Evolutionary conservation across 2,888 invertebrate genomes (phyloP).

Genomic region (Lithophane leautieri): DNA sequence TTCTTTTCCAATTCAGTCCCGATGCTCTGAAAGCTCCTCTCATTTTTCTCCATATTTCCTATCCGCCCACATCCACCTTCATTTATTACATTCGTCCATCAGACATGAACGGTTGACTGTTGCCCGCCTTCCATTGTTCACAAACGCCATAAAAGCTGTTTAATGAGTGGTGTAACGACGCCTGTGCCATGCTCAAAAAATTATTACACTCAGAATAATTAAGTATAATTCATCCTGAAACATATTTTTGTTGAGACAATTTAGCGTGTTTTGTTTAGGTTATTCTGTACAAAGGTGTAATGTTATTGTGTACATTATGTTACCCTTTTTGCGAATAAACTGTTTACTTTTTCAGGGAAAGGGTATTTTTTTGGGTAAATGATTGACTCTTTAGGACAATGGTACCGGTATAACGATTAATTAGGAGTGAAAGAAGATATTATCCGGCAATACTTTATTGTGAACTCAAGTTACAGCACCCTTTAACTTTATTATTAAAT

Average conservation of each 20-base stretch:
- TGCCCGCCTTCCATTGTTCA: conserved; percentile 47
- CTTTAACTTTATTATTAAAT: background rate
- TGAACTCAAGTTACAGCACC: background rate
- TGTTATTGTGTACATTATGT: conserved; percentile 7
- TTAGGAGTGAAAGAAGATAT: background rate
- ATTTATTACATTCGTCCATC: conserved; percentile 54
- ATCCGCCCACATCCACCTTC: conserved; percentile 16
- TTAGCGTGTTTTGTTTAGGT: conserved; percentile 48
- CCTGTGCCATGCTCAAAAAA: conserved; percentile 57
- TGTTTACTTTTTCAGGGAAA: conserved; percentile 20
- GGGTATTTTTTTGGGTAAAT: conserved; percentile 12
- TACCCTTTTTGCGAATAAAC: conserved; percentile 35
- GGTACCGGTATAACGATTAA: background rate
- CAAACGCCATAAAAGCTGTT: conserved; percentile 61
- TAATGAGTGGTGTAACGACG: conserved; percentile 62
- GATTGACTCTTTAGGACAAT: conserved; percentile 5
- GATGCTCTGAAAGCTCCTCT: background rate
- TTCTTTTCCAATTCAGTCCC: conserved; percentile 14
- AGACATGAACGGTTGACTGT: conserved; percentile 37
- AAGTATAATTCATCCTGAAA: conserved; percentile 55
- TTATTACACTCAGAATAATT: conserved; percentile 57
- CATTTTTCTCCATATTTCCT: conserved; percentile 26
- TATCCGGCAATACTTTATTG: background rate
- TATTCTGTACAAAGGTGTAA: conserved; percentile 54
- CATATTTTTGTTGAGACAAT: conserved; percentile 51